A percentile compares a stretch with the other conserved stretches of the same genome.
Evolutionary conservation across 2,888 invertebrate genomes (phyloP).

Genomic region (Apoda limacodes): DNA sequence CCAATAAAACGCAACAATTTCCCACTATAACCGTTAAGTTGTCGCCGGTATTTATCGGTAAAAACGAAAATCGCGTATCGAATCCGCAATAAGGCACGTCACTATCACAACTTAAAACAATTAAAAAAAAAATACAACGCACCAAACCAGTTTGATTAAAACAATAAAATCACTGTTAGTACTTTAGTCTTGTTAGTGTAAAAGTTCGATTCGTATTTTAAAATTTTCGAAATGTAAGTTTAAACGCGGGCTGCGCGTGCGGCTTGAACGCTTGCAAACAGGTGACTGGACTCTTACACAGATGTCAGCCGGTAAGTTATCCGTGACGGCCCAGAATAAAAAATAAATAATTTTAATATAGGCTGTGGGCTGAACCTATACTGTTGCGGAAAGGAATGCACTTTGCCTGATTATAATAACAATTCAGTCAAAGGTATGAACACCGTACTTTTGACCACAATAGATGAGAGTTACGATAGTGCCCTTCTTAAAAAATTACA

Average conservation of each 20-base stretch:
- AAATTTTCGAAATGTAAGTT: slow-evolving; percentile 29
- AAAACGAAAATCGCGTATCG: slow-evolving; percentile 34
- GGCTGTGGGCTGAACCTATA: no score
- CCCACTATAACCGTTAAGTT: slow-evolving; percentile 39
- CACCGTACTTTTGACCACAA: no score
- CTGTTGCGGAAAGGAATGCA: no score
- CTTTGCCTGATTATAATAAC: no score
- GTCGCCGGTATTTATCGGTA: slow-evolving; percentile 40
- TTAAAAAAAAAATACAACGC: slow-evolving; percentile 31
- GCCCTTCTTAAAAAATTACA: no score
- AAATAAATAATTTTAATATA: slow-evolving; percentile 43
- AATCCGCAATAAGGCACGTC: slow-evolving; percentile 35
- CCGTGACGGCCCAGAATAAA: slow-evolving; percentile 36
- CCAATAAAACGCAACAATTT: no score
- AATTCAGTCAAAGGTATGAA: no score
- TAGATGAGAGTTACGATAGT: no score
- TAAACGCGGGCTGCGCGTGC: slow-evolving; percentile 42
- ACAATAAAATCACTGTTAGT: slow-evolving; percentile 30
- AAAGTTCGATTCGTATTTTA: slow-evolving; percentile 39
- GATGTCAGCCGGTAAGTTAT: slow-evolving; percentile 27
- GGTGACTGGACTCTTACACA: slow-evolving; percentile 51
- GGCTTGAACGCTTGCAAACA: slow-evolving; percentile 47
- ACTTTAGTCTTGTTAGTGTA: slow-evolving; percentile 37
- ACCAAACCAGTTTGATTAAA: slow-evolving; percentile 29
- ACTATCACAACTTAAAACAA: slow-evolving; percentile 28